These are phyloP conservation scores for Augochlora pura DNA, from an alignment of 1,140 invertebrate species.

Conservation along the genomic window DNA sequence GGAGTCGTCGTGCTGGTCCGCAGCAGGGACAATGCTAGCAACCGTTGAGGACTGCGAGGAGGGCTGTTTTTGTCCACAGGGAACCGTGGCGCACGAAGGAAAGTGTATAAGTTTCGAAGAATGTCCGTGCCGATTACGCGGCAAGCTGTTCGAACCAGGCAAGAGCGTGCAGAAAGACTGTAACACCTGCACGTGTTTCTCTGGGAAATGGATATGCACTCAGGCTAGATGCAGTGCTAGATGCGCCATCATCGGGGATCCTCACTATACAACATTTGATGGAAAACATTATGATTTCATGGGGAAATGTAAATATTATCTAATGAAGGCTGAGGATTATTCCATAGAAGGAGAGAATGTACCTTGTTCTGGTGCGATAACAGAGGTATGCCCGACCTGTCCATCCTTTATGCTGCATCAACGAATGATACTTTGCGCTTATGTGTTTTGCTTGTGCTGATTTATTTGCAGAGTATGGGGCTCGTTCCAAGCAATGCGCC, in stretches of 20 bases:
- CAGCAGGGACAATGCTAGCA: conserved; percentile 49
- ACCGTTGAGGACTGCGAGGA: conserved; percentile 85
- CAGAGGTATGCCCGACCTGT: conserved; percentile 80
- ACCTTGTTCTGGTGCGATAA: conserved; percentile 88
- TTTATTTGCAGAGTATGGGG: conserved; percentile 82
- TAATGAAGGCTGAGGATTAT: conserved; percentile 85
- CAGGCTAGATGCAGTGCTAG: conserved; percentile 86
- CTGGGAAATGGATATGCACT: conserved; percentile 90
- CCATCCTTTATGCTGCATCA: no score
- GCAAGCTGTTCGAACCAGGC: conserved; percentile 88
- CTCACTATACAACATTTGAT: conserved; percentile 95
- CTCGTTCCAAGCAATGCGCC: conserved; percentile 82
- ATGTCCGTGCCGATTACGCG: conserved; percentile 90
- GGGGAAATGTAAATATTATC: conserved; percentile 92
- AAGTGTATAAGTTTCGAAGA: conserved; percentile 86
- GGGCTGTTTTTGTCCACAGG: conserved; percentile 92
- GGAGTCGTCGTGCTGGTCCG: conserved; percentile 81
- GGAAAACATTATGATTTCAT: conserved; percentile 92
- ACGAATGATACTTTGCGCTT: no score
- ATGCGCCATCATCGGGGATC: conserved; percentile 91
- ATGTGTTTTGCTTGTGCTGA: no score
- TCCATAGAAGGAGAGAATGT: conserved; percentile 91
- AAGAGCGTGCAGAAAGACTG: conserved; percentile 88
- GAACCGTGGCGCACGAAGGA: conserved; percentile 86
- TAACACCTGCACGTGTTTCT: conserved; percentile 89